A percentile compares a stretch with the other conserved stretches of the same genome.
phyloP scores from a whole-genome alignment of 2,888 invertebrate genomes.

The Lingula anatina region DNA sequence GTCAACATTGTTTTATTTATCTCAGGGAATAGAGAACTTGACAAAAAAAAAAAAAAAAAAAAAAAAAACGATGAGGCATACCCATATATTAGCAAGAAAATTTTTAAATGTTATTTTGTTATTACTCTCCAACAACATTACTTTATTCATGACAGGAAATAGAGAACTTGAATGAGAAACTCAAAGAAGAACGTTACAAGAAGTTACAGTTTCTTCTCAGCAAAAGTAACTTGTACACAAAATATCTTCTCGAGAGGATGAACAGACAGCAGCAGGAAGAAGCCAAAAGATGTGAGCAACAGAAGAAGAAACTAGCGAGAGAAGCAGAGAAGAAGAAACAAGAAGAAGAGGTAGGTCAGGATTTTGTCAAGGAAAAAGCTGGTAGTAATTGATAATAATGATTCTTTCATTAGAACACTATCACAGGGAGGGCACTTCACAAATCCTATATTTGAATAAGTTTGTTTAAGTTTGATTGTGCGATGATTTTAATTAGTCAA shows the following conservation, averaged over 20 bases:
- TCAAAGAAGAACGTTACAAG: constrained; percentile 28
- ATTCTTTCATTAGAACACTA: too few relatives aligned
- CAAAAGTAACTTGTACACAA: constrained; percentile 44
- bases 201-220: constrained; percentile 35
- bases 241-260: constrained; percentile 37
- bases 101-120: not conserved
- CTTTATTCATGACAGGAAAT: constrained; percentile 23
- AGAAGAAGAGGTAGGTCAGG: not conserved
- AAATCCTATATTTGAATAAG: too few relatives aligned
- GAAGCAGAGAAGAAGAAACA: constrained; percentile 14
- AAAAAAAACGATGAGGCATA: too few relatives aligned
- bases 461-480: too few relatives aligned
- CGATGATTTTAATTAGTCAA: too few relatives aligned
- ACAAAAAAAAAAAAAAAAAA: too few relatives aligned
- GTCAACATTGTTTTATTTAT: not conserved
- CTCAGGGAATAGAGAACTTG: not conserved
- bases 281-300: constrained; percentile 17
- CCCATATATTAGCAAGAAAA: too few relatives aligned
- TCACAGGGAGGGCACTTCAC: too few relatives aligned
- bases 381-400: not conserved
- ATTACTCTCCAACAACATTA: too few relatives aligned
- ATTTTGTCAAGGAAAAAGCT: not conserved
- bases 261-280: constrained; percentile 34
- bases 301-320: constrained; percentile 14
- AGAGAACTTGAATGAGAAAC: constrained; percentile 25